Evolutionary conservation across 2,797 vertebrate species (phyloP), one percentile per base, ranked within the genome.

Genomic region (Chaetodon trifasciatus): DNA sequence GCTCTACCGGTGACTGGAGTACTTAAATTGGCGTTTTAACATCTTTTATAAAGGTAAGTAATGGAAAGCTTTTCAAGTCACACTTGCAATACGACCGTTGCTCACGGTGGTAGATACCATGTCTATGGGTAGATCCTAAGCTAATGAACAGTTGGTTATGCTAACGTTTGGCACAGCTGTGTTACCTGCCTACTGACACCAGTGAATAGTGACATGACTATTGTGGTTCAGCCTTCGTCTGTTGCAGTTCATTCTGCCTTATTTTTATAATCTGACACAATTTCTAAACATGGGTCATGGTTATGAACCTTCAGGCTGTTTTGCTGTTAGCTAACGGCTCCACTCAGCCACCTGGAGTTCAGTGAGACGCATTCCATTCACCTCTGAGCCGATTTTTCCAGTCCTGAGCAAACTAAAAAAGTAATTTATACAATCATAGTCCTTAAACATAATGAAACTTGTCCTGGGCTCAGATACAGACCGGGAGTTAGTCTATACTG

Each of bases 41-140:
- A 46, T 49, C 6, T 32, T 28, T 64, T 12, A n/a, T 4, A 56
- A 44, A 70, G n/a, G 87, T 89, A 21, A 89, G 87, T 89, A 70
- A 21, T 4, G 0, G 0, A 23, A 7, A 50, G 0, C n/a, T 17
- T 56, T 5, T 1, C 5, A 3, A 1, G 4, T 32, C 2, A 32
- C 28, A 32, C 28, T 32, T 32, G 3, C 28, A 32, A 4, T 32
- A 0, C 40, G 40, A 4, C 3, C 1, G 1, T 28, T 0, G 0
- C 1, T 23, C 12, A 5, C 3, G 2, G 6, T 15, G 9, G 8
- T 10, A 2, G 19, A 21, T 7, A 3, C n/a, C 7, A n/a, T n/a
- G n/a, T n/a, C n/a, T n/a, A n/a, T n/a, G n/a, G 9, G 8, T 10
- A 2, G 19, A 21, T 7, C 1, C n/a, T 8, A 23, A 44, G 21